Conservation (phyloP, 2,113 vertebrate genomes). For the Scartelaos histophorus region DNA sequence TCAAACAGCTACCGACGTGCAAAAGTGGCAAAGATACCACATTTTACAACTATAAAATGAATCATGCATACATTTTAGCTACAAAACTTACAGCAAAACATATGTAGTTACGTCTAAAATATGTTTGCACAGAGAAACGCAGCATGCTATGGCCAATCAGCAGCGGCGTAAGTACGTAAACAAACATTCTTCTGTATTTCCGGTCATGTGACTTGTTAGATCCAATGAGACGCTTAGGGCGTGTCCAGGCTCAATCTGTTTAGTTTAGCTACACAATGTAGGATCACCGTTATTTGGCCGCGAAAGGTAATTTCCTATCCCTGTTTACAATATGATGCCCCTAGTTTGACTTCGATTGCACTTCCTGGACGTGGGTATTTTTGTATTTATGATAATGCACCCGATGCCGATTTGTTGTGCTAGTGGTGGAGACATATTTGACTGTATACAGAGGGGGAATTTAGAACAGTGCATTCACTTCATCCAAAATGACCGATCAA, state of each 20-base stretch:
- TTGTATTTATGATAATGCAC: conserved; percentile 44
- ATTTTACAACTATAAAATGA: neutral
- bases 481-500: conserved; percentile 63
- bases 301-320: neutral
- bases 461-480: conserved; percentile 66
- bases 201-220: conserved; percentile 14
- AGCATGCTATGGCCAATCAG: neutral
- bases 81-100: neutral
- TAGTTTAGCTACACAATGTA: conserved; percentile 28
- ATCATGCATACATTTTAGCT: neutral
- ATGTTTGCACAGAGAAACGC: neutral
- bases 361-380: conserved; percentile 6
- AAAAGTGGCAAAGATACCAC: neutral
- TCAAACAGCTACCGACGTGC: neutral
- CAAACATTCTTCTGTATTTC: neutral
- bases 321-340: conserved; percentile 13
- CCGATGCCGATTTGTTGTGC: conserved; percentile 30
- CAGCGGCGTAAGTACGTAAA: neutral
- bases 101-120: neutral
- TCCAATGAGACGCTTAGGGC: conserved; percentile 50
- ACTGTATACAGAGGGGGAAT: conserved; percentile 72
- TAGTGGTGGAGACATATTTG: conserved; percentile 69
- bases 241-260: conserved; percentile 46
- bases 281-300: conserved; percentile 17
- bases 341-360: conserved; percentile 12